Evolutionary conservation across 2,888 invertebrate species (phyloP).

Genomic region (Drosophila nigricruria): DNA sequence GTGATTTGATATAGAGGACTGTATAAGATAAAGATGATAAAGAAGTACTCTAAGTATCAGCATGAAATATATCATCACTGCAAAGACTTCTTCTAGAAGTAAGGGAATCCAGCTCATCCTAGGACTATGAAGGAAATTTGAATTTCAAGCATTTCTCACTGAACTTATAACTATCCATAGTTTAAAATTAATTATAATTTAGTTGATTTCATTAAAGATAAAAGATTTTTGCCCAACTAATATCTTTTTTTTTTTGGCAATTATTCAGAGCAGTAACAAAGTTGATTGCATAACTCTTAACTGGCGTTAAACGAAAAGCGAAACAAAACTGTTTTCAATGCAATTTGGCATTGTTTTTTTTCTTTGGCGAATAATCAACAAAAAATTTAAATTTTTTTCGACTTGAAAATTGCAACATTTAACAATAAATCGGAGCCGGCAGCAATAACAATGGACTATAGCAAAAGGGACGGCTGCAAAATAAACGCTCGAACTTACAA

Average conservation of each 20-base stretch:
- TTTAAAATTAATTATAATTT: background rate
- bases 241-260: constrained; percentile 19
- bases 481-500: constrained; percentile 49
- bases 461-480: constrained; percentile 28
- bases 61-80: too few species aligned
- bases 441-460: constrained; percentile 19
- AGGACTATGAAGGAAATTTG: background rate
- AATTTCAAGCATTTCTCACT: background rate
- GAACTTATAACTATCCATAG: too few species aligned
- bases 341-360: constrained; percentile 58
- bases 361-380: constrained; percentile 5
- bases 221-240: constrained; percentile 19
- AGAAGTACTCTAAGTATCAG: too few species aligned
- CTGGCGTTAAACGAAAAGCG: constrained; percentile 45
- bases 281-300: constrained; percentile 61
- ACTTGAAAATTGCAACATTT: constrained; percentile 76
- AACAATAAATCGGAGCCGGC: constrained; percentile 53
- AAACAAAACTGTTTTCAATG: constrained; percentile 56
- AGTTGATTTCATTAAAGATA: constrained; percentile 53
- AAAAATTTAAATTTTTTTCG: constrained; percentile 66
- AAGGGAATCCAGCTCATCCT: background rate
- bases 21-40: too few species aligned
- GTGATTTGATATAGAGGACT: too few species aligned
- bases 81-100: too few species aligned
- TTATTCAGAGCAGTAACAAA: constrained; percentile 47